phyloP scores from a whole-genome alignment of 2,797 vertebrate species.

The Phataginus tetradactyla region DNA sequence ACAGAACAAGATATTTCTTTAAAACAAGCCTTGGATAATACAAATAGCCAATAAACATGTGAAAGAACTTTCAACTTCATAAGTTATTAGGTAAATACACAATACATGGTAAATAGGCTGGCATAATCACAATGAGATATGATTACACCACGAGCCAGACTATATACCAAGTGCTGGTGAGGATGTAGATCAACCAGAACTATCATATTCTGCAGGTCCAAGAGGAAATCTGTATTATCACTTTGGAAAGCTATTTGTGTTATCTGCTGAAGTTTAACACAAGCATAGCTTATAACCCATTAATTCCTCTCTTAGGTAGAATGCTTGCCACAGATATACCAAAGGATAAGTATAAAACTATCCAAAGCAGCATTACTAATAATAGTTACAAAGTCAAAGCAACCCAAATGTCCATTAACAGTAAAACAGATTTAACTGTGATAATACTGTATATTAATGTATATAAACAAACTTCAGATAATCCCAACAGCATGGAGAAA shows the following conservation, averaged over 20 bases:
- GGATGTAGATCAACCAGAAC: not conserved
- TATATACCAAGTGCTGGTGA: not conserved
- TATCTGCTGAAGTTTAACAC: not conserved
- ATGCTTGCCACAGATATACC: not conserved
- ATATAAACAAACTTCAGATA: constrained; percentile 1
- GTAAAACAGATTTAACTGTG: not conserved
- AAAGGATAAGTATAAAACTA: not conserved
- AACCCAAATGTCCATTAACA: not conserved
- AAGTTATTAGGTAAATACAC: not conserved
- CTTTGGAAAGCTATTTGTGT: not conserved
- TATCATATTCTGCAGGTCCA: not conserved
- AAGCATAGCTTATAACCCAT: not conserved
- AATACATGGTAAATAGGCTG: not conserved
- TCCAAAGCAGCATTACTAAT: not conserved
- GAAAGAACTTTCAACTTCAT: not conserved
- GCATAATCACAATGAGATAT: not conserved
- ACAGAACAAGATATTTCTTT: not conserved
- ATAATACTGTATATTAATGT: not conserved
- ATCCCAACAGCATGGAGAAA: not conserved
- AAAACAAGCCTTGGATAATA: not conserved
- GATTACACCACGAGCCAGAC: not conserved
- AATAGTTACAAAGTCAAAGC: not conserved
- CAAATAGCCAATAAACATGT: not conserved
- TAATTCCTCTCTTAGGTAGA: not conserved
- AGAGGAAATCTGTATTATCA: not conserved